Evolutionary conservation across 2,888 invertebrate species (phyloP).

Genomic region (Melanostoma mellinum): DNA sequence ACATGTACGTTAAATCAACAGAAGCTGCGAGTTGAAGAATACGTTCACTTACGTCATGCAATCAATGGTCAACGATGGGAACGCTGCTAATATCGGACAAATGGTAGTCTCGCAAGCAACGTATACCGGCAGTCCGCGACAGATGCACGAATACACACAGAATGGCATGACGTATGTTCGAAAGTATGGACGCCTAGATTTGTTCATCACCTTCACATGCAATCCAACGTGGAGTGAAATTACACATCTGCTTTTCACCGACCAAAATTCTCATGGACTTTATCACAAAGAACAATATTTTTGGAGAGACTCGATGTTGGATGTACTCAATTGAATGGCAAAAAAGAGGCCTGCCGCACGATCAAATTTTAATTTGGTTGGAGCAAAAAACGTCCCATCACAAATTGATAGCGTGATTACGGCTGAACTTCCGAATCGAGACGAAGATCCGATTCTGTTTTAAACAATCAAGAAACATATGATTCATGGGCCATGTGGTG

Average conservation of each 20-base stretch:
- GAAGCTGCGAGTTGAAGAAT: neutral
- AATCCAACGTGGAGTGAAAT: conserved; percentile 26
- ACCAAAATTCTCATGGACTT: too few species aligned
- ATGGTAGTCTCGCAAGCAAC: neutral
- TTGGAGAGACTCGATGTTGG: neutral
- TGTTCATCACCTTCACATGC: conserved; percentile 73
- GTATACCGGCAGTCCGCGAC: neutral
- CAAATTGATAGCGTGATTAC: conserved; percentile 68
- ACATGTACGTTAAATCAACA: neutral
- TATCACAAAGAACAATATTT: neutral
- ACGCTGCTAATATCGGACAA: too few species aligned
- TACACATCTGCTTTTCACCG: neutral
- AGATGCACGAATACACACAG: neutral
- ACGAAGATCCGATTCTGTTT: conserved; percentile 74
- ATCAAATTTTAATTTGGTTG: conserved; percentile 25
- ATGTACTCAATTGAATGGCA: conserved; percentile 42
- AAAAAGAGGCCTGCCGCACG: neutral
- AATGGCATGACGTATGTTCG: neutral
- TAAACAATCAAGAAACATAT: conserved; percentile 74
- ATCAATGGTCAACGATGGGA: neutral
- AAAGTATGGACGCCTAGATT: conserved; percentile 53
- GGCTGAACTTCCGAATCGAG: conserved; percentile 75
- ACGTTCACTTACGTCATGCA: neutral
- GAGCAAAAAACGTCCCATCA: conserved; percentile 55
- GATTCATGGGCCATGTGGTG: conserved; percentile 79